Evolutionary conservation across 1,140 invertebrate genomes (phyloP), one percentile per base, ranked within the genome.

Genomic region (Zophobas atratus): DNA sequence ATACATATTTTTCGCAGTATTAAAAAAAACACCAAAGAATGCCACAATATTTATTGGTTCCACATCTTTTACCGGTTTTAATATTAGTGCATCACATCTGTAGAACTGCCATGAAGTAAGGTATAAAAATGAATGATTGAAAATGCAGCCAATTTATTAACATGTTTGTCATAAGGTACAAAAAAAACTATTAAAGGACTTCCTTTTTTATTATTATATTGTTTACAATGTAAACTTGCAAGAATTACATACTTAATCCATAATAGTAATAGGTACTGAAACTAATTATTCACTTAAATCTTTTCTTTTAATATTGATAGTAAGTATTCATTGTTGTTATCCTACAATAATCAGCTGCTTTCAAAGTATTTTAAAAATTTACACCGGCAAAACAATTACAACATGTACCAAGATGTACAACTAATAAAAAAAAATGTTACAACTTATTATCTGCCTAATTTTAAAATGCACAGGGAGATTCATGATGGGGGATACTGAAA

Each of bases 211-310:
- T 67, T 67, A 67, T 36, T 41, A 41, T n/a, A 6, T 4, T 51
- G 60, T 67, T 67, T 67, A 67, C 60, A 67, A 2, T 67, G 3
- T n/a, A 67, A 67, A 63, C 20, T 67, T 67, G 38, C 60, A 67
- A 63, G 57, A 39, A 67, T 67, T 67, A 67, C 20, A 20, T 20
- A 20, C 39, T 67, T 67, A 67, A 67, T 67, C 43, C 60, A 67
- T 36, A 67, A 67, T 67, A 63, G 38, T 63, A 60, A 46, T 51
- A 6, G 60, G 20, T 67, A 43, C 33, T 43, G 36, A 67, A 67
- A 67, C 60, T 67, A 67, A 67, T 20, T 20, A 20, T 41, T 67
- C 39, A 67, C 60, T 67, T 41, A 60, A 57, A 20, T 20, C 20
- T 8, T 8, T 5, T 67, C 60, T 67, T 67, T 67, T 67, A 32